Percentiles rank a stretch among this genome's conserved stretches.
phyloP scores from a whole-genome alignment of 2,888 invertebrate species.

The Tinea semifulvella region DNA sequence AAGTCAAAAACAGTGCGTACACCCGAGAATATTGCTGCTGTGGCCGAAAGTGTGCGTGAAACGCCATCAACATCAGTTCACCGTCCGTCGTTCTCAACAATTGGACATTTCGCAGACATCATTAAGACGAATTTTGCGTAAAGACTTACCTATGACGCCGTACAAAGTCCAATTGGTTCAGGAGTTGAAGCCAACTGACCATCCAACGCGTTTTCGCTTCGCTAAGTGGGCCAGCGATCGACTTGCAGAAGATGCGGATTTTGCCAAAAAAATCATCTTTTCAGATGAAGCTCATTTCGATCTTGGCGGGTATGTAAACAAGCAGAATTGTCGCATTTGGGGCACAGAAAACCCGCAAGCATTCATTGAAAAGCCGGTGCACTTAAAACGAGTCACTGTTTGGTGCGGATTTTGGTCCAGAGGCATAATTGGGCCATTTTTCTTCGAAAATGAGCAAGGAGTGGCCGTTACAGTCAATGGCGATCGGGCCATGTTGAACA shows the following conservation, averaged over 20 bases:
- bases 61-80: slow-evolving; percentile 20
- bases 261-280: slow-evolving; percentile 19
- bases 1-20: slow-evolving; percentile 17
- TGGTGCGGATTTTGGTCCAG: too few relatives aligned
- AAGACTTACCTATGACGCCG: slow-evolving; percentile 18
- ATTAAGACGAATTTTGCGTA: slow-evolving; percentile 22
- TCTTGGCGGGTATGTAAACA: too few relatives aligned
- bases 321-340: too few relatives aligned
- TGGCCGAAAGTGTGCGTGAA: slow-evolving; percentile 21
- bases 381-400: too few relatives aligned
- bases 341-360: too few relatives aligned
- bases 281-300: slow-evolving; percentile 18
- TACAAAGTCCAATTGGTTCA: slow-evolving; percentile 22
- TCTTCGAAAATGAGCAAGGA: too few relatives aligned
- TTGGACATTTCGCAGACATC: slow-evolving; percentile 19
- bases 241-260: slow-evolving; percentile 15
- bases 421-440: too few relatives aligned
- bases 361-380: too few relatives aligned
- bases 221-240: slow-evolving; percentile 18
- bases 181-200: slow-evolving; percentile 21
- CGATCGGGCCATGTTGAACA: too few relatives aligned
- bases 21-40: slow-evolving; percentile 20
- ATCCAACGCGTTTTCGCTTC: slow-evolving; percentile 17
- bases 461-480: too few relatives aligned
- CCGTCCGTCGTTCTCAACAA: slow-evolving; percentile 13